Conservation (phyloP, 2,113 vertebrate species). For the Larimichthys polyactis region DNA sequence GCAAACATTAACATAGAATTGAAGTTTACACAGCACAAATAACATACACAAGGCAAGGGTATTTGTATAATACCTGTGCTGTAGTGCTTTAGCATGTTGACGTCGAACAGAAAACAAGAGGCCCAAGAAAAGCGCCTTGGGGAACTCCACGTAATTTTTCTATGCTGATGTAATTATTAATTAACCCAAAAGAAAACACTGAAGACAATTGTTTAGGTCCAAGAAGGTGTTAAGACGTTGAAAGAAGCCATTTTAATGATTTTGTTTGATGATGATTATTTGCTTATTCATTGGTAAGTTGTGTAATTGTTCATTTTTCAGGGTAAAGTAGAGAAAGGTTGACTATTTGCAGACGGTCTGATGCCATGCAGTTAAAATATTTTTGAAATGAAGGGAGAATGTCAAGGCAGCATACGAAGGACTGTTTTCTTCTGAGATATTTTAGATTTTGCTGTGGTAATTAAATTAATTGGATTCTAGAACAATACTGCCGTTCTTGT, state of each 20-base stretch:
- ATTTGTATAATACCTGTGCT: background rate
- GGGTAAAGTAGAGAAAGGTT: too few relatives aligned
- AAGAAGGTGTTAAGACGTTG: background rate
- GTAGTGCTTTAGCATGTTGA: background rate
- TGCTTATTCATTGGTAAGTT: too few relatives aligned
- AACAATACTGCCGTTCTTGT: too few relatives aligned
- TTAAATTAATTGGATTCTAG: too few relatives aligned
- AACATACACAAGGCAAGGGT: background rate
- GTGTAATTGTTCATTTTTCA: too few relatives aligned
- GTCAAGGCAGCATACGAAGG: too few relatives aligned
- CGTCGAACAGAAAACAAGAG: background rate
- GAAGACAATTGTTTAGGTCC: background rate
- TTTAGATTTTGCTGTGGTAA: too few relatives aligned
- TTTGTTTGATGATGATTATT: too few relatives aligned
- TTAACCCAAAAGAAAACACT: background rate
- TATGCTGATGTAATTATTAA: background rate
- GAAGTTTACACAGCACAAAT: background rate
- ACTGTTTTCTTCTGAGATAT: too few relatives aligned
- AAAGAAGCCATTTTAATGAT: background rate
- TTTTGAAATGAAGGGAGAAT: too few relatives aligned
- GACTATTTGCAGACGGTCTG: too few relatives aligned
- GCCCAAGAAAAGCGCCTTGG: background rate
- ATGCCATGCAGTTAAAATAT: too few relatives aligned
- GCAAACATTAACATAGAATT: background rate
- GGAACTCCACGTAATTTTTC: background rate